Conservation (phyloP, 2,113 vertebrate genomes). For the Azemiops feae region DNA sequence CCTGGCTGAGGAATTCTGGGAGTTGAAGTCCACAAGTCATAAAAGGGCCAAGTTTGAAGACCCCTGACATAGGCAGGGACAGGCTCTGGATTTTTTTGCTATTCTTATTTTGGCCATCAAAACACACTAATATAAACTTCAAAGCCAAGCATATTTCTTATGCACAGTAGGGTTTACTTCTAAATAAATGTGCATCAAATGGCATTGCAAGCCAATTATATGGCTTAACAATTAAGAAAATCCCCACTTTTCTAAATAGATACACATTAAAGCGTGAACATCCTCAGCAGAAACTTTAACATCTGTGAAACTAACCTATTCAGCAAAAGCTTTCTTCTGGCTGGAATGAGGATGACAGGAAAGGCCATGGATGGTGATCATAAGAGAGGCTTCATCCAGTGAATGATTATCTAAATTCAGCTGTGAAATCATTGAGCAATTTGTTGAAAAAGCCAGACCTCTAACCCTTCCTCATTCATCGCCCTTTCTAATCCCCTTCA, state of each 20-base stretch:
- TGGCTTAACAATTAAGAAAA: neutral
- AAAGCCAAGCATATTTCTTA: neutral
- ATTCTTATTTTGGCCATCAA: neutral
- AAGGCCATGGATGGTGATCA: neutral
- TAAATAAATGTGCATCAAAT: neutral
- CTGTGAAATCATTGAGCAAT: slow-evolving; percentile 44
- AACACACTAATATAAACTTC: neutral
- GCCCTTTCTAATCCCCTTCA: slow-evolving; percentile 18
- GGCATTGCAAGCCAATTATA: neutral
- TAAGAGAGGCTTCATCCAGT: slow-evolving; percentile 40
- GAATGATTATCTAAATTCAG: slow-evolving; percentile 44
- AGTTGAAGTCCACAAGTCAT: too few relatives aligned
- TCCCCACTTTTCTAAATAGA: slow-evolving; percentile 32
- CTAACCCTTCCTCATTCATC: slow-evolving; percentile 52
- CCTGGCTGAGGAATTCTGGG: too few relatives aligned
- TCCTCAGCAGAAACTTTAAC: neutral
- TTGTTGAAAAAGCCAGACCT: slow-evolving; percentile 41
- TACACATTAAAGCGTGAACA: slow-evolving; percentile 13
- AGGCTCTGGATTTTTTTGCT: neutral
- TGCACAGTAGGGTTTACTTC: neutral
- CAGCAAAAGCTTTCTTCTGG: neutral
- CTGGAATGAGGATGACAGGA: neutral
- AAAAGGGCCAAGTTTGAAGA: too few relatives aligned
- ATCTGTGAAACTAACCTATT: neutral
- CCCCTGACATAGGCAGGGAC: too few relatives aligned